Percentiles rank a stretch among this genome's conserved stretches.
Conservation (phyloP, 2,113 vertebrate genomes). For the Motacilla tschutschensis region DNA sequence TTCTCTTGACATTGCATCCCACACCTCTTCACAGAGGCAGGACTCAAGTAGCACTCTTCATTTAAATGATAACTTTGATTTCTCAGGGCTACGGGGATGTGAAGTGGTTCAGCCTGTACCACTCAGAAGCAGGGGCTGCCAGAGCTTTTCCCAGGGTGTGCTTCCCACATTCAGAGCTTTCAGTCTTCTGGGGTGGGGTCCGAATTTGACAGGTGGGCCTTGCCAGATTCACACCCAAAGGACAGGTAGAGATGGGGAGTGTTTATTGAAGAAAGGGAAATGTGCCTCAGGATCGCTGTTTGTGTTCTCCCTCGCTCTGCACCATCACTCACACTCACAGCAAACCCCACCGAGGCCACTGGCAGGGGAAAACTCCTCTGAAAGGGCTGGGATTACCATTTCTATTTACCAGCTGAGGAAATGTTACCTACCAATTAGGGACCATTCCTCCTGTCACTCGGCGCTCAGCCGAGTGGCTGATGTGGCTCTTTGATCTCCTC, state of each 20-base stretch:
- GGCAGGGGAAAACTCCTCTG: neutral
- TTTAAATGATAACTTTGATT: conserved; percentile 33
- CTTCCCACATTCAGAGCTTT: neutral
- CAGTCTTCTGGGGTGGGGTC: neutral
- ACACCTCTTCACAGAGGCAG: conserved; percentile 4
- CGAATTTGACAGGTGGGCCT: neutral
- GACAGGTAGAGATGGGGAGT: neutral
- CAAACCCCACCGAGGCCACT: neutral
- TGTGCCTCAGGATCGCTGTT: neutral
- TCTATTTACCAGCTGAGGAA: conserved; percentile 11
- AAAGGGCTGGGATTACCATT: neutral
- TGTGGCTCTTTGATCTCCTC: conserved; percentile 45
- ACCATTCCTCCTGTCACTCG: neutral
- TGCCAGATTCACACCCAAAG: neutral
- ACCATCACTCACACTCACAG: neutral
- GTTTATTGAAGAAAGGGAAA: neutral
- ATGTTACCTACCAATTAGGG: conserved; percentile 8
- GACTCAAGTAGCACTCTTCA: conserved; percentile 28
- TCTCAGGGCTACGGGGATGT: neutral
- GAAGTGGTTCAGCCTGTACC: neutral
- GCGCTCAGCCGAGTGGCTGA: neutral
- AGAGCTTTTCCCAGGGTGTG: neutral
- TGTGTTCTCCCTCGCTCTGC: neutral
- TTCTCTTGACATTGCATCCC: conserved; percentile 36
- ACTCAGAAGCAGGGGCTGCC: neutral